A percentile compares a stretch with the other conserved stretches of the same genome.
Evolutionary conservation across 2,797 vertebrate genomes (phyloP).

Genomic region (Ptychadena robeensis): DNA sequence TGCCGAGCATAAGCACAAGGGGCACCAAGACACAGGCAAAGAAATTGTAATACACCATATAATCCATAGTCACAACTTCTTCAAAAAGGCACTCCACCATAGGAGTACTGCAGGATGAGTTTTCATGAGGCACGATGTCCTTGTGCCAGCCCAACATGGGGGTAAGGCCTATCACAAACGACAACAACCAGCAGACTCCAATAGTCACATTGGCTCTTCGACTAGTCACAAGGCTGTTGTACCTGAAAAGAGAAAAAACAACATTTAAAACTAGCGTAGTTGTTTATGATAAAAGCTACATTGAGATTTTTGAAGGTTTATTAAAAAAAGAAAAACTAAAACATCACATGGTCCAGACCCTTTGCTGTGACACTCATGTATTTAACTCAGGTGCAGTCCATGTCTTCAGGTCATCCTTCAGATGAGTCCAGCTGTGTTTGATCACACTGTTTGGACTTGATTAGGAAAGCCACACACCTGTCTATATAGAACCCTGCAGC

Average conservation of each 20-base stretch:
- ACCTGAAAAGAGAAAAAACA: slow-evolving; percentile 76
- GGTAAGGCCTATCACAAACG: slow-evolving; percentile 90
- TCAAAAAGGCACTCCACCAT: slow-evolving; percentile 88
- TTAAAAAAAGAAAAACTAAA: too few species aligned
- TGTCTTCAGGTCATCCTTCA: too few species aligned
- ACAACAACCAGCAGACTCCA: slow-evolving; percentile 91
- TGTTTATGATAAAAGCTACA: not conserved
- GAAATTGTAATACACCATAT: slow-evolving; percentile 98
- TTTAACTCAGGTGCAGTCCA: too few species aligned
- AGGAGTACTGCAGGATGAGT: slow-evolving; percentile 71
- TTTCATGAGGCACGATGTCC: not conserved
- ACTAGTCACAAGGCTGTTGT: slow-evolving; percentile 92
- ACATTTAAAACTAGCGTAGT: not conserved
- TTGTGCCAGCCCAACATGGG: slow-evolving; percentile 95
- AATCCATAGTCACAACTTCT: slow-evolving; percentile 89
- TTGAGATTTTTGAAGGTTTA: too few species aligned
- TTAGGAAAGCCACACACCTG: too few species aligned
- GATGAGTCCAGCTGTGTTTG: too few species aligned
- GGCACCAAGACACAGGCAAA: slow-evolving; percentile 90
- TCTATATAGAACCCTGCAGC: too few species aligned
- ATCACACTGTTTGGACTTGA: too few species aligned
- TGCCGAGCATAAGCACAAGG: slow-evolving; percentile 90
- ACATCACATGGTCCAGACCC: too few species aligned
- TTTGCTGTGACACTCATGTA: too few species aligned
- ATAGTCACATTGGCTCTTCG: slow-evolving; percentile 87